These are phyloP conservation scores for Mustela nigripes DNA, from an alignment of 2,113 vertebrate species.

Conservation along the genomic window DNA sequence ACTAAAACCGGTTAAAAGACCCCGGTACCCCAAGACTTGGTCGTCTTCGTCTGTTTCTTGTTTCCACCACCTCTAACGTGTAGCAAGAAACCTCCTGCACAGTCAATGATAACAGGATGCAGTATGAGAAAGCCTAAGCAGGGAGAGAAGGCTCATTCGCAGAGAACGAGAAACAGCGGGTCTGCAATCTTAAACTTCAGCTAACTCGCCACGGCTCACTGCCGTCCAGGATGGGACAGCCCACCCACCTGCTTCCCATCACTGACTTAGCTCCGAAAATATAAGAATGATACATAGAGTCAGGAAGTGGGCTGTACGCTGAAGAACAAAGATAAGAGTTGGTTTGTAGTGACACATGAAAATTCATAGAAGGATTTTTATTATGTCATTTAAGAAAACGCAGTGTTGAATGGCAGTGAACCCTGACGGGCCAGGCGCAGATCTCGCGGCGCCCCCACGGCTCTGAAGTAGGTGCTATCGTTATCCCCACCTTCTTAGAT, in stretches of 20 bases:
- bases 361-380: not conserved
- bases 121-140: not conserved
- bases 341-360: not conserved
- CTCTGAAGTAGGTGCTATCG: not conserved
- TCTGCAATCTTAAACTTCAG: not conserved
- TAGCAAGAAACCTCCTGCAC: not conserved
- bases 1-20: conserved; percentile 3
- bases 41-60: not conserved
- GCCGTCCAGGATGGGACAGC: fast-evolving
- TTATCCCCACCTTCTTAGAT: not conserved
- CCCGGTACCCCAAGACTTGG: not conserved
- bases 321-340: not conserved
- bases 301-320: not conserved
- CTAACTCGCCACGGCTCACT: not conserved
- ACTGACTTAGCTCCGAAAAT: not conserved
- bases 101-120: not conserved
- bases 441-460: fast-evolving
- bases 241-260: not conserved
- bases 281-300: not conserved
- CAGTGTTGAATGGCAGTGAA: not conserved
- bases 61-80: not conserved
- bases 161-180: not conserved
- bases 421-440: fast-evolving
- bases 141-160: not conserved
- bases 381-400: not conserved